Evolutionary conservation across 1,140 invertebrate genomes (phyloP).

Genomic region (Drosophila pruinosa): DNA sequence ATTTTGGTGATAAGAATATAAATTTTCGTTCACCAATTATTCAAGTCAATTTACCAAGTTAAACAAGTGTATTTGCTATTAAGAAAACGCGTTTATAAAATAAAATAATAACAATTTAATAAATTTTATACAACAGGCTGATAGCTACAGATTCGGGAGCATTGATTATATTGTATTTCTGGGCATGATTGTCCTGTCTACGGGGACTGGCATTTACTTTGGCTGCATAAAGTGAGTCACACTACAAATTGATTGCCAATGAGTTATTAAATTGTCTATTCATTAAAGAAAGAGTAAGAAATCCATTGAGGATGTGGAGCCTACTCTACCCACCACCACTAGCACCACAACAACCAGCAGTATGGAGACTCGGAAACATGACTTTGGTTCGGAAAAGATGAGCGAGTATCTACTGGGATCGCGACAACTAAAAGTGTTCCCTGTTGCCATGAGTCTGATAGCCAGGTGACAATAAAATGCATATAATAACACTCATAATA

Average conservation of each 20-base stretch:
- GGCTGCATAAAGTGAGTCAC: constrained; percentile 84
- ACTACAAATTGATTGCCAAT: too few relatives aligned
- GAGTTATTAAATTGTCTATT: too few relatives aligned
- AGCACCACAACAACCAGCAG: constrained; percentile 3
- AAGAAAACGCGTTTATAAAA: background rate
- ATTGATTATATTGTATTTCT: constrained; percentile 87
- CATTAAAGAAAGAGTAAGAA: constrained; percentile 55
- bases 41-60: background rate
- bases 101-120: background rate
- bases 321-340: constrained; percentile 34
- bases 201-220: constrained; percentile 89
- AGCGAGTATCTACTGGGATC: constrained; percentile 90
- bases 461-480: constrained; percentile 86
- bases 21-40: background rate
- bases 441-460: constrained; percentile 92
- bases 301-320: constrained; percentile 46
- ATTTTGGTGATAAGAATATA: background rate
- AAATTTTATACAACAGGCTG: constrained; percentile 28
- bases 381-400: constrained; percentile 83
- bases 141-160: constrained; percentile 72
- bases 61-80: constrained; percentile 15
- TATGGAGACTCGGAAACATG: constrained; percentile 45
- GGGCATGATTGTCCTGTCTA: constrained; percentile 86
- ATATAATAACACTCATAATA: background rate
- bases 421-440: constrained; percentile 88